phyloP scores from a whole-genome alignment of 2,888 invertebrate species.

The Sympetrum striolatum region DNA sequence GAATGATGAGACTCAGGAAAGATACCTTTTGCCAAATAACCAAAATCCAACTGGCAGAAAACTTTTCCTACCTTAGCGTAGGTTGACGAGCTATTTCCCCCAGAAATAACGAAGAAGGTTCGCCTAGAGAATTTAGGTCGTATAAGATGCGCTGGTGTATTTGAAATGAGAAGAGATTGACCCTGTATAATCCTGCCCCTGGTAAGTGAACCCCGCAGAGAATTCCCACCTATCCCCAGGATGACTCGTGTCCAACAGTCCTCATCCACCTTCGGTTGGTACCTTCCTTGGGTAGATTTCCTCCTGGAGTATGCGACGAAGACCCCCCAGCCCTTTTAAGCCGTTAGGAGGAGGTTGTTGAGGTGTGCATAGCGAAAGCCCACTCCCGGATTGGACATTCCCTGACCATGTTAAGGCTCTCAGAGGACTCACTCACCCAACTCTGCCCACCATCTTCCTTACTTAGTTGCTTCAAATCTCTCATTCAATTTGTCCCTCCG shows the following conservation, averaged over 20 bases:
- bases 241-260: not conserved
- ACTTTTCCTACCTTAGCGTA: no score
- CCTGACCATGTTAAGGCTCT: not conserved
- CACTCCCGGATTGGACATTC: not conserved
- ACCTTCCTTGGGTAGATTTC: not conserved
- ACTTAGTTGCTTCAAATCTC: not conserved
- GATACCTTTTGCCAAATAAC: no score
- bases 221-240: not conserved
- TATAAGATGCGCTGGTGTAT: not conserved
- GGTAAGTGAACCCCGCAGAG: conserved; percentile 13
- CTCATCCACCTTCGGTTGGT: not conserved
- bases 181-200: not conserved
- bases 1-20: no score
- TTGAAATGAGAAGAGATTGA: not conserved
- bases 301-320: not conserved
- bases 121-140: not conserved
- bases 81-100: not conserved
- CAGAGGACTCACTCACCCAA: not conserved
- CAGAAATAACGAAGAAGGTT: not conserved
- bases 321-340: not conserved
- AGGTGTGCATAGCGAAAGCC: not conserved
- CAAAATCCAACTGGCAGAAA: no score
- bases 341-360: not conserved
- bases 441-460: not conserved
- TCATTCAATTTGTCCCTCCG: not conserved